Evolutionary conservation across 2,888 invertebrate species (phyloP).

Genomic region (Phalera bucephala): DNA sequence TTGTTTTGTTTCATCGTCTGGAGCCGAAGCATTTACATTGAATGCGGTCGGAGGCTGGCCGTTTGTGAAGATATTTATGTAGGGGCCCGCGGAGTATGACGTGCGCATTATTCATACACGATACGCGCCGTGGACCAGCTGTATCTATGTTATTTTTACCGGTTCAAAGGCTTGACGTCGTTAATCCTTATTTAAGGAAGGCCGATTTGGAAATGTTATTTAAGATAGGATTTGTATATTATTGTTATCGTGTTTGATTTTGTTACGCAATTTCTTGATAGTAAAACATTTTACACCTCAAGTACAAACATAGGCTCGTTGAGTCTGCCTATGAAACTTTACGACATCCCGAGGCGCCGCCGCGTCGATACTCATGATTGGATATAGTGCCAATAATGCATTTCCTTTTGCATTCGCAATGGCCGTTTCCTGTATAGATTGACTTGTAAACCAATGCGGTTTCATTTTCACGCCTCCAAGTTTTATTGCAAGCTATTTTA

Average conservation of each 20-base stretch:
- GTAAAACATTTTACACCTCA: conserved; percentile 27
- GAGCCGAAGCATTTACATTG: conserved; percentile 79
- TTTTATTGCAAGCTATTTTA: conserved; percentile 1
- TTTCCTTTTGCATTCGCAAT: conserved; percentile 62
- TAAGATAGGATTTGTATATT: too few relatives aligned
- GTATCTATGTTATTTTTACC: conserved; percentile 76
- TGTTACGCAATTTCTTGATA: conserved; percentile 6
- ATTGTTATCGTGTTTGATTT: too few relatives aligned
- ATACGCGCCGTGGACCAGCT: conserved; percentile 64
- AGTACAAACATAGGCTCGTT: conserved; percentile 28
- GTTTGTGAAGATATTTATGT: conserved; percentile 78
- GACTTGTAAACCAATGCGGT: conserved; percentile 16
- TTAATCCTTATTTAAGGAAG: conserved; percentile 37
- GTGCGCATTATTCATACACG: conserved; percentile 78
- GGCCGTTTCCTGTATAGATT: conserved; percentile 61
- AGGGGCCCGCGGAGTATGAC: conserved; percentile 75
- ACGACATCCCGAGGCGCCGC: conserved; percentile 66
- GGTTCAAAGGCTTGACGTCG: conserved; percentile 67
- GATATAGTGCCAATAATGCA: conserved; percentile 52
- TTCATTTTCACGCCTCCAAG: background rate
- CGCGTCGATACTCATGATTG: conserved; percentile 59
- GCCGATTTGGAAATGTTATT: conserved; percentile 16
- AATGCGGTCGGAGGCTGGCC: conserved; percentile 78
- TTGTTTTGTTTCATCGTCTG: conserved; percentile 81
- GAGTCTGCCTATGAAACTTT: conserved; percentile 70